Base-by-base conservation (phyloP, 1,140 invertebrate genomes). In the Zaprionus vittiger region DNA sequence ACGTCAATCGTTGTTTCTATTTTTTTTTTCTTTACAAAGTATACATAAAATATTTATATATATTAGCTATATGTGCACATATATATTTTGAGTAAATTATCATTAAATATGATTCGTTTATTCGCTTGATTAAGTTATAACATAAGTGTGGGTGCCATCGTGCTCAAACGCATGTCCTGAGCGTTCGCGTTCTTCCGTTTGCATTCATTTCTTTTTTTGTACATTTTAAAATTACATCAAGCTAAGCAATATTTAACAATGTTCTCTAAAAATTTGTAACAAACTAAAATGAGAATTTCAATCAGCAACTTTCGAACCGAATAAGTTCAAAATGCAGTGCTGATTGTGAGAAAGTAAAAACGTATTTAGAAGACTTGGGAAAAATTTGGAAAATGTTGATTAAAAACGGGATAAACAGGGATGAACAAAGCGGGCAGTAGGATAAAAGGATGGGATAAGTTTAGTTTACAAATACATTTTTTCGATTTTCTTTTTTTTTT, bases 241-340 rank as follows among this genome's bases (percentile, higher is more conserved):
- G 80, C 74, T 83, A 81, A 89, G 77, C 81, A 90, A 81, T 84
- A 83, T 90, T 76, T 89, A 89, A 89, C 85, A 89, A 89, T 81
- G 75, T 79, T 59, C 34, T 59, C 74, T 89, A 81, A 79, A 83
- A 72, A 28, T 55, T 55, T 74, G 73, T 86, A 80, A 86, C 84
- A 86, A 84, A 80, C 72, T 74, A 61, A 56, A 74, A 83, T 78
- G 75, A 84, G 75, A 86, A 69, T 83, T 71, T 62, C n/a, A 55
- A 17, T 26, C n/a, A 47, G n/a, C n/a, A 47, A 17, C 5, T 9
- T 15, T 15, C 37, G 37, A 38, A 38, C 37, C 37, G 14, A 38
- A 38, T 14, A 15, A 14, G 12, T 15, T 38, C 37, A 15, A 38
- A 38, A 38, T 38, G 34, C n/a, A n/a, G 41, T 6, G 41, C n/a